Base-by-base conservation (phyloP, 2,113 vertebrate genomes). In the Callionymus lyra region DNA sequence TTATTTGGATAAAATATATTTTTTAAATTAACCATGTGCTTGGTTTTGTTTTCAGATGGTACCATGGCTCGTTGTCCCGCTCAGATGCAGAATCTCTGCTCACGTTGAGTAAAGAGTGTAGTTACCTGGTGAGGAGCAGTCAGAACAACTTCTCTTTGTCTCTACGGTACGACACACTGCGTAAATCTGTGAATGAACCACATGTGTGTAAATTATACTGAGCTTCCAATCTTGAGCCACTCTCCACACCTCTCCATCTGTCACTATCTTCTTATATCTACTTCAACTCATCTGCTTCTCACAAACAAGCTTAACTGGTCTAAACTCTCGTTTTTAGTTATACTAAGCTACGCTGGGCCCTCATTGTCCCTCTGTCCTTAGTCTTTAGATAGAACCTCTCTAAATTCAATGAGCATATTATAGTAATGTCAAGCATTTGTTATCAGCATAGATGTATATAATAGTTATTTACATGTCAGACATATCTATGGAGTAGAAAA, bases 61-160 rank as follows among this genome's bases (percentile, higher is more conserved):
- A 97, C 83, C 94, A 98, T 0, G 94, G 94, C 40, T 85, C 91
- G 12, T 88, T 96, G 73, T 92, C 88, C 19, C 89, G 92, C 41
- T 90, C 86, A 0, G 94, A 98, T 13, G 92, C 94, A 0, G 94
- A 98, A 82, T 88, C 88, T 45, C 82, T 98, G 44, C 83, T 98
- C 44, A 87, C 89, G 12, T 83, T 98, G 41, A 95, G 94, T 80
- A 98, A 96, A 79, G 94, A 98, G 73, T 95, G 93, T 58, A 98
- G 94, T 81, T 98, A 97, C 82, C 87, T 98, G 70, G 92, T 98
- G 68, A 89, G 94, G 63, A 94, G 87, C 53, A 98, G 94, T 65
- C 88, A 97, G 69, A 90, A 85, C 52, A 93, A 98, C 74, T 95
- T 89, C 80, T 93, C 91, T 34, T 85, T 98, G 50, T 96, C 93